phyloP scores from a whole-genome alignment of 2,113 vertebrate species.

The Crotophaga sulcirostris region DNA sequence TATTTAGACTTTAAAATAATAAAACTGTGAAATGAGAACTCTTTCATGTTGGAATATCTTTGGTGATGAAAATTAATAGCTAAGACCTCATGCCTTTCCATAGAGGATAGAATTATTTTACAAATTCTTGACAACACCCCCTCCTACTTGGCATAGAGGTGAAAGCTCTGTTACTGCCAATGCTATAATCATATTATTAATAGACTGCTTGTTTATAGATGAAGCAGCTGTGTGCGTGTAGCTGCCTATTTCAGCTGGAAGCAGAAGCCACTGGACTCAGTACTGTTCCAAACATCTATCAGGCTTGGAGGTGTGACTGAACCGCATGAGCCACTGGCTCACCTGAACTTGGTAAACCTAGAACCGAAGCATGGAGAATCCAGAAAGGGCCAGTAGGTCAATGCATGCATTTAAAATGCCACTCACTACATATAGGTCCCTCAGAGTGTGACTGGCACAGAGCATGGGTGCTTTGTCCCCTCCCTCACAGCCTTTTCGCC shows the following conservation, averaged over 20 bases:
- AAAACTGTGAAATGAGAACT: not conserved
- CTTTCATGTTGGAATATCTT: not conserved
- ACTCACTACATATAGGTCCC: not conserved
- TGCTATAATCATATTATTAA: not conserved
- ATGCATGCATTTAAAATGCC: fast-evolving
- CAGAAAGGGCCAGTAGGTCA: not conserved
- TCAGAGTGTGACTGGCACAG: not conserved
- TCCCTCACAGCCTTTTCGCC: not conserved
- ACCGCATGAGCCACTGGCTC: not conserved
- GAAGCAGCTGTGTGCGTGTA: not conserved
- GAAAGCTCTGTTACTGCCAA: not conserved
- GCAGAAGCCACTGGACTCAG: not conserved
- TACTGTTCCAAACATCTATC: not conserved
- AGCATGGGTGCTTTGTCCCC: fast-evolving
- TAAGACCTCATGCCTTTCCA: not conserved
- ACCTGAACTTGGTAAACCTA: not conserved
- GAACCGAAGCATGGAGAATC: not conserved
- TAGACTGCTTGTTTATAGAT: not conserved
- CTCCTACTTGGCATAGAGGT: not conserved
- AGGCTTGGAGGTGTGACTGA: not conserved
- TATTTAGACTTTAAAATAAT: not conserved
- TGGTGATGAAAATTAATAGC: not conserved
- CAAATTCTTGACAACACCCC: not conserved
- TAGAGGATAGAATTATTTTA: not conserved
- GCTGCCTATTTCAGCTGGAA: not conserved